Evolutionary conservation across 1,140 invertebrate species (phyloP).

Genomic region (Drosophila elegans): DNA sequence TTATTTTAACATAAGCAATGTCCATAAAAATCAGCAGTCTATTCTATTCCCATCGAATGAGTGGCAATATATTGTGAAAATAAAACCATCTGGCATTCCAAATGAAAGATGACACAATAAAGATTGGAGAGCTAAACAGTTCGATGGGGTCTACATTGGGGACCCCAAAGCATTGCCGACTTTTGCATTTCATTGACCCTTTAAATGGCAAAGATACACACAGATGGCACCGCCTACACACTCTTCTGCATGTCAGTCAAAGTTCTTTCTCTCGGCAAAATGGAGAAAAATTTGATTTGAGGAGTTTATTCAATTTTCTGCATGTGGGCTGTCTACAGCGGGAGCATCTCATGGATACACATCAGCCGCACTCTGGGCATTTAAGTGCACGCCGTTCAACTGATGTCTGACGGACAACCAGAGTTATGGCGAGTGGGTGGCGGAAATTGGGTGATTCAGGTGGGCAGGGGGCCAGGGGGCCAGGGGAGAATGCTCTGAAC

Average conservation of each 20-base stretch:
- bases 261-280: conserved; percentile 53
- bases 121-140: conserved; percentile 20
- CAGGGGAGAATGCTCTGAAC: conserved; percentile 13
- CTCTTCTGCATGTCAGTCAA: conserved; percentile 53
- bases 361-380: conserved; percentile 19
- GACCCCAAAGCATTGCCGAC: conserved; percentile 34
- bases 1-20: conserved; percentile 27
- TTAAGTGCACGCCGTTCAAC: conserved; percentile 66
- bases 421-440: conserved; percentile 30
- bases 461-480: neutral
- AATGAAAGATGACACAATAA: conserved; percentile 62
- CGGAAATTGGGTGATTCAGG: neutral
- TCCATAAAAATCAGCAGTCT: conserved; percentile 18
- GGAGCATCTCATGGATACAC: conserved; percentile 22
- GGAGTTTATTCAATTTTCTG: conserved; percentile 81
- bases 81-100: conserved; percentile 29
- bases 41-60: conserved; percentile 3
- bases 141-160: neutral
- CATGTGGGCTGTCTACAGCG: conserved; percentile 38
- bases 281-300: conserved; percentile 81
- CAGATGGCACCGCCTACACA: conserved; percentile 28
- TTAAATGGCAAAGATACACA: conserved; percentile 70
- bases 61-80: conserved; percentile 14
- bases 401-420: conserved; percentile 54
- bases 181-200: conserved; percentile 80